Evolutionary conservation across 1,140 invertebrate genomes (phyloP).

Genomic region (Chironomus tepperi): DNA sequence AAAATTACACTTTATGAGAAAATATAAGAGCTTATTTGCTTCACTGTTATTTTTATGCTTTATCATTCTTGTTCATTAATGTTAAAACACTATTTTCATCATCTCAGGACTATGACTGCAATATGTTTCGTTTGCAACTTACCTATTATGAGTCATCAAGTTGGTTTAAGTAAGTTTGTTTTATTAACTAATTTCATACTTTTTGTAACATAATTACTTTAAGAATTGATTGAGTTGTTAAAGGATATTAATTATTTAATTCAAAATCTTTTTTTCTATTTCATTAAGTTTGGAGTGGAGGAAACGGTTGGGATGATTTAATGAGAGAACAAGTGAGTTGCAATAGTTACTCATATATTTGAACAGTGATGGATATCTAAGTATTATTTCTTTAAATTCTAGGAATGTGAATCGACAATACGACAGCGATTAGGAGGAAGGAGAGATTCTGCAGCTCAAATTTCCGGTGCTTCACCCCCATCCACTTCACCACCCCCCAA

Average conservation of each 20-base stretch:
- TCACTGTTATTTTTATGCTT: conserved; percentile 22
- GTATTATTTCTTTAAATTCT: conserved; percentile 18
- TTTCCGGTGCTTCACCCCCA: conserved; percentile 71
- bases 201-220: not conserved
- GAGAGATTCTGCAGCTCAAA: conserved; percentile 79
- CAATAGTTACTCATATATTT: not conserved
- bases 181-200: not conserved
- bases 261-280: not conserved
- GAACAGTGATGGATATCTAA: too few relatives aligned
- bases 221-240: too few relatives aligned
- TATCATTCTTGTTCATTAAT: conserved; percentile 24
- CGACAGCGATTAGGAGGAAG: conserved; percentile 68
- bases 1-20: not conserved
- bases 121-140: conserved; percentile 93
- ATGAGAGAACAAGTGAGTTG: conserved; percentile 58
- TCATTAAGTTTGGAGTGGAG: conserved; percentile 71
- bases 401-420: conserved; percentile 71
- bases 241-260: too few relatives aligned
- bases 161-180: conserved; percentile 50
- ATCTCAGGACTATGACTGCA: conserved; percentile 77
- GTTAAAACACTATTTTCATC: conserved; percentile 27
- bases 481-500: conserved; percentile 46
- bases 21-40: conserved; percentile 15
- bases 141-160: conserved; percentile 87
- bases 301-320: conserved; percentile 87